A percentile compares a stretch with the other conserved stretches of the same genome.
Evolutionary conservation across 1,140 invertebrate species (phyloP).

Genomic region (Oscheius sp.): DNA sequence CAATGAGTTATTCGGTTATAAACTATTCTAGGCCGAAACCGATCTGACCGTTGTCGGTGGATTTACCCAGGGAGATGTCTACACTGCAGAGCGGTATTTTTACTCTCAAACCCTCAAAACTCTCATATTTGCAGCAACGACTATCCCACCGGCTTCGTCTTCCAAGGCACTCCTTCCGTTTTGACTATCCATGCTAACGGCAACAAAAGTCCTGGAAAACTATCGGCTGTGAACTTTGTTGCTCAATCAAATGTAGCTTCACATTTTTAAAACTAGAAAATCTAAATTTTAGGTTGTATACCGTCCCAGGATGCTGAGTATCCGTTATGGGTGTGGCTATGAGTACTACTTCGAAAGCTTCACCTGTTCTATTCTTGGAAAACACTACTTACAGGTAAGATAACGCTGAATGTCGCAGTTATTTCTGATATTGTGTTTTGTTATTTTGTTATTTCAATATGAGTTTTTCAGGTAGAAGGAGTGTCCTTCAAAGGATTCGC

Average conservation of each 20-base stretch:
- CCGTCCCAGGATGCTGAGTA: slow-evolving; percentile 13
- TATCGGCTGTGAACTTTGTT: slow-evolving; percentile 11
- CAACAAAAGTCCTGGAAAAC: slow-evolving; percentile 9
- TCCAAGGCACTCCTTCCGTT: slow-evolving; percentile 11
- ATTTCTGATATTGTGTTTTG: too few species aligned
- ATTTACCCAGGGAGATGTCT: background rate
- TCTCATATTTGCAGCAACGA: background rate
- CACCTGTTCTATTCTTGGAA: slow-evolving; percentile 19
- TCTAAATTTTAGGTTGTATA: background rate
- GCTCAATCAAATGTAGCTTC: slow-evolving; percentile 22
- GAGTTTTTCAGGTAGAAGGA: slow-evolving; percentile 36
- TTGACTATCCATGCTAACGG: slow-evolving; percentile 19
- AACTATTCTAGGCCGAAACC: slow-evolving; percentile 4
- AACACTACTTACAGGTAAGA: slow-evolving; percentile 5
- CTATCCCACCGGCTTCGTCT: background rate
- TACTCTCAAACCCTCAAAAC: too few species aligned
- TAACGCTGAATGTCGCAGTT: background rate
- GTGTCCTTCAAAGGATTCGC: slow-evolving; percentile 18
- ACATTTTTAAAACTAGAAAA: background rate
- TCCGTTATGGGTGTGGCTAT: slow-evolving; percentile 31
- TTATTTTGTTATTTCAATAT: background rate
- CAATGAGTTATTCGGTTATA: background rate
- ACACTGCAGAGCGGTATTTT: background rate
- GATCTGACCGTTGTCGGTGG: slow-evolving; percentile 7
- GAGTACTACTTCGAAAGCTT: slow-evolving; percentile 39